Base-by-base conservation (phyloP, 2,888 invertebrate species). In the Sisyra nigra region DNA sequence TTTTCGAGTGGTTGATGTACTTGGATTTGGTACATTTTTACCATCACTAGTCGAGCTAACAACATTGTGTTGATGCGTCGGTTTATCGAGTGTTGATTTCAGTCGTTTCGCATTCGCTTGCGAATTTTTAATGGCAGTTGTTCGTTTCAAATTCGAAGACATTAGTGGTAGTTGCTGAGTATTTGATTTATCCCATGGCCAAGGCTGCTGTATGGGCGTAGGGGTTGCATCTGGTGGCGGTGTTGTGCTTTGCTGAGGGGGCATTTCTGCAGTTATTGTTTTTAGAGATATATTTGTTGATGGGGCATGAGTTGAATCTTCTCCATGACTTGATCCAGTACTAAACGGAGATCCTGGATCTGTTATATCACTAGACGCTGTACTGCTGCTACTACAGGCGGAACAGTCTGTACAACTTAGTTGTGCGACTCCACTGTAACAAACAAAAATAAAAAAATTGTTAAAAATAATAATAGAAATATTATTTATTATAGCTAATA, bases 301-400 rank as follows among this genome's bases (percentile, higher is more conserved):
- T 54, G 58, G 40, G 39, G 48, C 39, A 11, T 45, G 39, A 37
- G 56, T 57, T 40, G 63, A 60, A 48, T 60, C 62, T 51, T 63
- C 65, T 37, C 62, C 61, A 51, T 63, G 61, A 53, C 59, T 59
- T 50, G 74, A 70, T 55, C 70, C 68, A 51, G 80, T 78, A 63
- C 81, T 85, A 65, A 78, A 82, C 53, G 87, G 87, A 46, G 86
- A 86, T 50, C 83, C 81, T 44, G 86, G 86, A 63, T 86, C 86
- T 53, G 85, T 84, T 63, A 85, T 82, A 67, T 86, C 87, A 65
- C 85, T 86, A 54, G 61, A 71, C 60, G 68, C 61, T 50, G 61
- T 63, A 51, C 66, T 67, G 54, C 68, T 69, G 46, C 67, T 68
- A 55, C 71, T 69, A 55, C 74, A 76, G 55, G 77, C 71, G 50